Evolutionary conservation across 2,888 invertebrate species (phyloP).

Genomic region (Tuta absoluta): DNA sequence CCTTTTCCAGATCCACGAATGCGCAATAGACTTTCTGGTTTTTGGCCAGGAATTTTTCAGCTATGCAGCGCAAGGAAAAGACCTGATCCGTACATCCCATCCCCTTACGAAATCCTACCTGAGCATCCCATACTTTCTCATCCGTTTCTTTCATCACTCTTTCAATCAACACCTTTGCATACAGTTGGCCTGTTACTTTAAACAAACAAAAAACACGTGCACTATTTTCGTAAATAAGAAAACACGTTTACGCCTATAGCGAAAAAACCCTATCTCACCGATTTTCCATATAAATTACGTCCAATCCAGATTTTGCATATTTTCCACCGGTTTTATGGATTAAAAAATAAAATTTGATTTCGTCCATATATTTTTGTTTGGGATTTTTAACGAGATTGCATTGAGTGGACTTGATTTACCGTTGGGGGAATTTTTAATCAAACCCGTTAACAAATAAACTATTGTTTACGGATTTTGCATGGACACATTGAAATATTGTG

Average conservation of each 20-base stretch:
- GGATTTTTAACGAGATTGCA: conserved; percentile 21
- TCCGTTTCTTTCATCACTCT: no score
- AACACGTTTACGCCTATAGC: background rate
- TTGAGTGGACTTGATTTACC: conserved; percentile 13
- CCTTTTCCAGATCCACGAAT: no score
- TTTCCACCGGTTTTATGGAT: conserved; percentile 11
- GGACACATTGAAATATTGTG: background rate
- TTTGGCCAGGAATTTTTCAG: no score
- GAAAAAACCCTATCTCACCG: background rate
- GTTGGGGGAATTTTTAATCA: background rate
- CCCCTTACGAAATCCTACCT: no score
- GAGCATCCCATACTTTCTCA: no score
- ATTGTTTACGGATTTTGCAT: background rate
- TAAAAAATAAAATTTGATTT: conserved; percentile 18
- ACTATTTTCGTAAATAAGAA: background rate
- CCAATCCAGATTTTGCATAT: conserved; percentile 24
- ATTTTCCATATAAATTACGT: conserved; percentile 26
- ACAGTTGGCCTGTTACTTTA: no score
- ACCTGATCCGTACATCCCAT: no score
- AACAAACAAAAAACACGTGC: background rate
- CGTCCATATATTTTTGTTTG: conserved; percentile 17
- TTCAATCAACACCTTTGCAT: no score
- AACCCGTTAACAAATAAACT: conserved; percentile 9
- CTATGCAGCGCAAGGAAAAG: no score
- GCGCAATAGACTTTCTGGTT: no score